A percentile compares a stretch with the other conserved stretches of the same genome.
Evolutionary conservation across 2,888 invertebrate species (phyloP).

Genomic region (Athalia circularis): DNA sequence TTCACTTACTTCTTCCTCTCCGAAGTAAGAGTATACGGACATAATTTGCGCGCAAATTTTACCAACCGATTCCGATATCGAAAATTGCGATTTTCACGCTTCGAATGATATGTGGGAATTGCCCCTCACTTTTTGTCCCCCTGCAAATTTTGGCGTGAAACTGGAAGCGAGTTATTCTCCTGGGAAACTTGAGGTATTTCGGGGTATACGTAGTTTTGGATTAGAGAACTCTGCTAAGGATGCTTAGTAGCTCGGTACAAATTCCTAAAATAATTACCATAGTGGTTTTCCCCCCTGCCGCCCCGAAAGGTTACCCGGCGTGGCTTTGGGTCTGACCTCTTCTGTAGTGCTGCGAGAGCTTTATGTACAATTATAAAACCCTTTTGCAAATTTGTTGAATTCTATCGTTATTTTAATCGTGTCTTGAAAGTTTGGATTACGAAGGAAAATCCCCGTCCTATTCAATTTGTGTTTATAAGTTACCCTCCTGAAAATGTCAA

Average conservation of each 20-base stretch:
- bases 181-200: conserved; percentile 29
- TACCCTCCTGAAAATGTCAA: no score
- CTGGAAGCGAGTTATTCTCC: conserved; percentile 13
- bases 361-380: not conserved
- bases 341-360: not conserved
- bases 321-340: conserved; percentile 7
- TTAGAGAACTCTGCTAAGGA: conserved; percentile 3
- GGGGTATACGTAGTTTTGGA: conserved; percentile 7
- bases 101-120: no score
- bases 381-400: no score
- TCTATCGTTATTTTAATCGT: not conserved
- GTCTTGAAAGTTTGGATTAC: no score
- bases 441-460: no score
- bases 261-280: conserved; percentile 31
- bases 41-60: no score
- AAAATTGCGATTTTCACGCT: no score
- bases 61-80: no score
- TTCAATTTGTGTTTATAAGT: no score
- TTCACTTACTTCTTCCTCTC: no score
- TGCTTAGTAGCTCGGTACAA: conserved; percentile 21
- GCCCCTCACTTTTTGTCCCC: no score
- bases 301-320: conserved; percentile 5
- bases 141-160: conserved; percentile 17
- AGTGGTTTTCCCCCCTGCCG: conserved; percentile 15
- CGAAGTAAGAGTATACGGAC: no score